Base-by-base conservation (phyloP, 2,113 vertebrate genomes). In the Otocyon megalotis region DNA sequence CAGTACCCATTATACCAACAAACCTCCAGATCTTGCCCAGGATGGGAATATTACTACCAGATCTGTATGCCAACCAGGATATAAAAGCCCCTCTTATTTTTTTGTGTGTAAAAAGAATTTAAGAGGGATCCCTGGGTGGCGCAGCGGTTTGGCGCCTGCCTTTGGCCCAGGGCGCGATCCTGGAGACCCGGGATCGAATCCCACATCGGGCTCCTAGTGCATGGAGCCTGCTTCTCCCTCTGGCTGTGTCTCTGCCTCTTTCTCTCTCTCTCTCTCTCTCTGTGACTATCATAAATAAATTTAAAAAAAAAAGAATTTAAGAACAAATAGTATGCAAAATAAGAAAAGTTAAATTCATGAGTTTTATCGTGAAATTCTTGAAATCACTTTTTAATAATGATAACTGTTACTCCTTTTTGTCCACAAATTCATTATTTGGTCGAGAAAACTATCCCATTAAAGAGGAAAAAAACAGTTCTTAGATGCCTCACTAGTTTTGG, bases 1-100 rank as follows among this genome's bases (percentile, higher is more conserved):
- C 82, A 74, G 97, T 74, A 87, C 60, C 90, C 48, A 26, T 95
- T 97, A 80, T 83, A 71, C 84, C 93, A 94, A 92, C 94, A 96
- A 98, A 95, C 82, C 71, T 91, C 93, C 88, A 93, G 92, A 89
- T 60, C 2, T 37, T 92, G 88, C 95, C 97, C 97, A 97, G 96
- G 96, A 87, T 90, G 1, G 86, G 84, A 72, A 93, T 79, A 76
- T 95, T 98, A 94, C 96, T 98, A 95, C 93, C 84, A 96, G 71
- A 93, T 97, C 95, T 97, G 92, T 96, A 62, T 98, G 91, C 93
- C 95, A 99, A 95, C 48, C 81, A 69, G 77, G 71, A 96, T 97
- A 95, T 95, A 97, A 97, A 93, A 93, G 97, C 84, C 88, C 84
- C 88, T 98, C 97, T 87, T 90, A 98, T 98, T 98, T 84, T 97